Evolutionary conservation across 2,888 invertebrate genomes (phyloP).

Genomic region (Drosophila merina): DNA sequence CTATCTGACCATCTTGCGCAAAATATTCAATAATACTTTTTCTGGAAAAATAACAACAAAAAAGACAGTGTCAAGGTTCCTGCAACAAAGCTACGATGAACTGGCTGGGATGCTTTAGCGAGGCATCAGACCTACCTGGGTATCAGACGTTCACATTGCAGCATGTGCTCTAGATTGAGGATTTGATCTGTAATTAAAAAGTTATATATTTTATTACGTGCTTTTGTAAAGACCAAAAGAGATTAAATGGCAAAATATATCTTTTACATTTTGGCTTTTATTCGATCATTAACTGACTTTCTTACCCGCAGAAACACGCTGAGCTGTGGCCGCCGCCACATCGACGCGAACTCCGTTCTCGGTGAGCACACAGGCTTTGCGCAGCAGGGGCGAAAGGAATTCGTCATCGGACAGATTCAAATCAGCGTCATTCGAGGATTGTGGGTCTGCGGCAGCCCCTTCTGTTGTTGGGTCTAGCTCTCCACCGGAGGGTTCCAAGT

Average conservation of each 20-base stretch:
- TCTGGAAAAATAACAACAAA: slow-evolving; percentile 31
- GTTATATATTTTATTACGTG: slow-evolving; percentile 5
- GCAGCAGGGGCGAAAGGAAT: slow-evolving; percentile 64
- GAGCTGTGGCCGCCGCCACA: slow-evolving; percentile 64
- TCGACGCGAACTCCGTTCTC: slow-evolving; percentile 77
- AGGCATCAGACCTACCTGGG: slow-evolving; percentile 60
- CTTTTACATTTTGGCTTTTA: background rate
- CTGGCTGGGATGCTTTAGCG: slow-evolving; percentile 35
- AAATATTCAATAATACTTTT: slow-evolving; percentile 65
- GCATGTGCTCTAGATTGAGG: slow-evolving; percentile 72
- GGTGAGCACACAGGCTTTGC: slow-evolving; percentile 56
- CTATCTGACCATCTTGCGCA: slow-evolving; percentile 63
- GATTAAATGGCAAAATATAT: background rate
- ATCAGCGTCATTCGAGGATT: slow-evolving; percentile 21
- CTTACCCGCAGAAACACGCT: slow-evolving; percentile 79
- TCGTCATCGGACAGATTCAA: slow-evolving; percentile 65
- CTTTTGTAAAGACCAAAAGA: background rate
- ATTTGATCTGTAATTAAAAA: slow-evolving; percentile 75
- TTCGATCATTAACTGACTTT: too few species aligned
- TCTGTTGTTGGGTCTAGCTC: slow-evolving; percentile 9
- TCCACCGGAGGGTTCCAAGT: slow-evolving; percentile 7
- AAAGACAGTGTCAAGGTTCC: slow-evolving; percentile 43
- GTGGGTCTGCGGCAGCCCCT: slow-evolving; percentile 16
- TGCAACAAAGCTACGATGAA: slow-evolving; percentile 48
- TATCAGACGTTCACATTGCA: slow-evolving; percentile 73